Conservation (phyloP, 2,888 invertebrate genomes). For the Pediacus dermestoides region DNA sequence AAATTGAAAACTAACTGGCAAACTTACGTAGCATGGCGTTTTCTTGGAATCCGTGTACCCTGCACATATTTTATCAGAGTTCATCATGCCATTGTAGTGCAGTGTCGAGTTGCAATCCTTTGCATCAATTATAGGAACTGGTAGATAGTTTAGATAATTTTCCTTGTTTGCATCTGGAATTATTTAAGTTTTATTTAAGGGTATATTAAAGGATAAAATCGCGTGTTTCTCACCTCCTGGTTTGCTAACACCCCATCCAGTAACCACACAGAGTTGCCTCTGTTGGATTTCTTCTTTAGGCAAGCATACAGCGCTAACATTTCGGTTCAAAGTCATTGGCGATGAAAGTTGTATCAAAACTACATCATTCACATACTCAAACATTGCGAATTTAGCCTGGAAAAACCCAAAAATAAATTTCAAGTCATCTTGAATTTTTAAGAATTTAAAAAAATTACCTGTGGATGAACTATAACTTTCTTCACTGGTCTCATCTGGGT, state of each 20-base stretch:
- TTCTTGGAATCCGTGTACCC: constrained; percentile 56
- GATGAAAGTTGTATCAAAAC: constrained; percentile 54
- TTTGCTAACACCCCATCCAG: constrained; percentile 57
- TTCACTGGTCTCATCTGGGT: constrained; percentile 44
- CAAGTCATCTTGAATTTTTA: too few relatives aligned
- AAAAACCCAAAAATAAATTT: too few relatives aligned
- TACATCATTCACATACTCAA: constrained; percentile 57
- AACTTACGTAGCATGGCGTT: constrained; percentile 59
- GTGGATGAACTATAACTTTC: constrained; percentile 55
- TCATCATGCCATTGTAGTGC: constrained; percentile 59
- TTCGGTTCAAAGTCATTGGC: constrained; percentile 53
- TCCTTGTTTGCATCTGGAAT: constrained; percentile 48
- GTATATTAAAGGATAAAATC: not conserved
- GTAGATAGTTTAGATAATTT: constrained; percentile 55
- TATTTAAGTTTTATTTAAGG: not conserved
- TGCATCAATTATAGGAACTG: constrained; percentile 54
- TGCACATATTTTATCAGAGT: constrained; percentile 58
- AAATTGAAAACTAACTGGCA: not conserved
- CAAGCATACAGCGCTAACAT: constrained; percentile 58
- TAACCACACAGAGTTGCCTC: constrained; percentile 56
- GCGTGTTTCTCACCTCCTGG: constrained; percentile 47
- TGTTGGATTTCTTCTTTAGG: constrained; percentile 51
- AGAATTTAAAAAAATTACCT: too few relatives aligned
- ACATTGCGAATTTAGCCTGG: constrained; percentile 55
- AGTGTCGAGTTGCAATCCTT: constrained; percentile 60